These are phyloP conservation scores for Melanocharis versteri DNA, from an alignment of 2,113 vertebrate species.

Conservation along the genomic window DNA sequence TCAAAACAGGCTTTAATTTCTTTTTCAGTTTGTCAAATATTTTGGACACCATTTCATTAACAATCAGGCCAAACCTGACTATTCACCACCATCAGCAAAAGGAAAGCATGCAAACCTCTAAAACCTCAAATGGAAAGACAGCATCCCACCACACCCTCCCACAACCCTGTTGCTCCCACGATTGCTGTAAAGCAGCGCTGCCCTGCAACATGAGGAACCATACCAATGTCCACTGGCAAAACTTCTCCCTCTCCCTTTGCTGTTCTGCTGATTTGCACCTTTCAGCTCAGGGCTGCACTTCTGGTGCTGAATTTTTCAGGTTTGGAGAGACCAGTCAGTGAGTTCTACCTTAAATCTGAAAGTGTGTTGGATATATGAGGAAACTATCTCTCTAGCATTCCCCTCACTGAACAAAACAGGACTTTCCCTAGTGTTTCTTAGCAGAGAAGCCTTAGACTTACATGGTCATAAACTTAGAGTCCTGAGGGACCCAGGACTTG, in stretches of 20 bases:
- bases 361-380: not conserved
- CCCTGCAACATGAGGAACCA: rapidly evolving
- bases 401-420: not conserved
- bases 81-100: not conserved
- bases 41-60: not conserved
- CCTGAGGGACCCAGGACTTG: not conserved
- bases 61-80: not conserved
- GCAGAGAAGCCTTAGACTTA: not conserved
- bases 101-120: not conserved
- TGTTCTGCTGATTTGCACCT: not conserved
- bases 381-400: not conserved
- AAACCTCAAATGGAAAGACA: not conserved
- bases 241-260: not conserved
- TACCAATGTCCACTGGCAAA: not conserved
- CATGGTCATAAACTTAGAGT: not conserved
- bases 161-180: not conserved
- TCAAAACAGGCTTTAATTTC: not conserved
- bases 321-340: not conserved
- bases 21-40: not conserved
- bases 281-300: not conserved
- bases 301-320: not conserved
- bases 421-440: not conserved
- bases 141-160: not conserved
- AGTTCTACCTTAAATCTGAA: not conserved
- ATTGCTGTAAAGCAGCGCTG: not conserved